These are phyloP conservation scores for Epirrhoe tristata DNA, from an alignment of 2,888 invertebrate species.

Conservation along the genomic window DNA sequence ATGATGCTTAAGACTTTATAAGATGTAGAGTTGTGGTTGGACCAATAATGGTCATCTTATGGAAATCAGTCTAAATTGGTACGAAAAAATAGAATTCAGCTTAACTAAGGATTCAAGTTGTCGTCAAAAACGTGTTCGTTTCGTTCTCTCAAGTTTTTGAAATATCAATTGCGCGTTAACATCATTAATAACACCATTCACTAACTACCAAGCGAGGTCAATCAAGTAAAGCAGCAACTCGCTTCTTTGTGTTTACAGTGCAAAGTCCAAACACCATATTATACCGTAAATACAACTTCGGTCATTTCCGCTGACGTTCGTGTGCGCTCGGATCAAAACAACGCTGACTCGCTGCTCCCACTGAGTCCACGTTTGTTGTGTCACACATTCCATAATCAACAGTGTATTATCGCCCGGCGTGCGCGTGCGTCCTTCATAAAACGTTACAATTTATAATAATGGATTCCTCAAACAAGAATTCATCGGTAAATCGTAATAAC, in stretches of 20 bases:
- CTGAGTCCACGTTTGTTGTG: slow-evolving; percentile 37
- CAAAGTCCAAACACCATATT: slow-evolving; percentile 61
- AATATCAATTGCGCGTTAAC: slow-evolving; percentile 3
- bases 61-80: no score
- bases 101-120: neutral
- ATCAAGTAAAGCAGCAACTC: slow-evolving; percentile 42
- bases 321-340: slow-evolving; percentile 74
- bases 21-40: no score
- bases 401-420: slow-evolving; percentile 64
- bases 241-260: slow-evolving; percentile 50
- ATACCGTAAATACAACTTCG: slow-evolving; percentile 66
- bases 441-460: slow-evolving; percentile 47
- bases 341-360: slow-evolving; percentile 51
- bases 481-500: slow-evolving; percentile 59
- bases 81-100: no score
- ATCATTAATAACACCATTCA: slow-evolving; percentile 26
- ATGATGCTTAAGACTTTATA: no score
- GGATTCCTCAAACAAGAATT: slow-evolving; percentile 70
- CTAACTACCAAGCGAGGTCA: slow-evolving; percentile 20
- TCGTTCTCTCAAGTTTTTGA: slow-evolving; percentile 10
- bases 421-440: slow-evolving; percentile 54
- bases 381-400: slow-evolving; percentile 59
- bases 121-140: slow-evolving; percentile 3
- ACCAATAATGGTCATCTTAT: no score
- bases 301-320: slow-evolving; percentile 68